Evolutionary conservation across 2,888 invertebrate genomes (phyloP), one percentile per base, ranked within the genome.

Genomic region (Drosophila rellima): DNA sequence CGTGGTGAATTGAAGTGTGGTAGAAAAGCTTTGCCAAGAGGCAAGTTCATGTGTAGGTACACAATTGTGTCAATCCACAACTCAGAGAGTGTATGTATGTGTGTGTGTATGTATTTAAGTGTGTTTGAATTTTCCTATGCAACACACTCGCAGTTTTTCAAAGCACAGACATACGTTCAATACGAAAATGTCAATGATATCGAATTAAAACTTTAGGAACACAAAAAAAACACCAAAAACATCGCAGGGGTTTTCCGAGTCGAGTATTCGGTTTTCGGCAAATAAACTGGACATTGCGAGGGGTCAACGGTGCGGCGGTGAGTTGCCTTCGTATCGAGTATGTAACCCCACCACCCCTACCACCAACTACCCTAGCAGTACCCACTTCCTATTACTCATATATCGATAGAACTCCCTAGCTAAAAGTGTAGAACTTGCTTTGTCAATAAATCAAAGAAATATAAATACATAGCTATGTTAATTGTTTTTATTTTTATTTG

Each of bases 21-120:
- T 69, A 67, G n/a, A 68, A 84, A 83, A 82, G 86, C 82, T 88
- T 56, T 67, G 31, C 33, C 68, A 51, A 62, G 62, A 69, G 47
- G 67, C 83, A 86, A 80, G 74, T 78, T 87, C 82, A 74, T 76
- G 72, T 72, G 68, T 88, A 87, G 88, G 82, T 82, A 88, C 77
- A 85, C 80, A 88, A 78, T 69, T 79, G 73, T 73, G 83, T 68
- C 80, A 68, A 73, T 62, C 55, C 61, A 55, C 61, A 57, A 33
- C 57, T 55, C 44, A 47, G 45, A 62, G 71, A 59, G 69, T 40
- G 35, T 35, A 31, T 29, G 17, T 47, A 15, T 7, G 5, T 47
- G 17, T 17, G 15, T 45, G 39, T 40, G 18, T 5, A 42, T 26
- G 48, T 47, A 17, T 56, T 26, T 31, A 17, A 17, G 54, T 52